A percentile compares a stretch with the other conserved stretches of the same genome.
These are phyloP conservation scores for Gerris buenoi DNA, from an alignment of 1,140 invertebrate species.

Conservation along the genomic window DNA sequence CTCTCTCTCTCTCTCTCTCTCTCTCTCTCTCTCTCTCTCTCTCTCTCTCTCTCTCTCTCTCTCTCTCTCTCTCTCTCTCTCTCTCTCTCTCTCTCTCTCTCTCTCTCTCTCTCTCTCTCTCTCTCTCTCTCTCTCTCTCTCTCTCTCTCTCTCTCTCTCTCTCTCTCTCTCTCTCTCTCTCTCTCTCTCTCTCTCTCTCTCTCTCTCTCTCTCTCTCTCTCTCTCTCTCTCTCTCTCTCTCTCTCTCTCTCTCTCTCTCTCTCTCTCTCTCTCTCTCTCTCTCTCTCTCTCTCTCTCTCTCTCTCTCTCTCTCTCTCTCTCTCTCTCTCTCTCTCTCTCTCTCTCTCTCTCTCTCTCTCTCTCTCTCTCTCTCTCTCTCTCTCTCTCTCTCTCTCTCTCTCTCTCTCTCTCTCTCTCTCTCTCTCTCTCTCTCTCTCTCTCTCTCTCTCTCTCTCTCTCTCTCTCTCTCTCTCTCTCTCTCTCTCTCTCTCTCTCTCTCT, in stretches of 20 bases:
- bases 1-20: constrained; percentile 12
- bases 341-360: constrained; percentile 14
- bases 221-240: constrained; percentile 12
- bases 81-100: constrained; percentile 13
- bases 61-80: constrained; percentile 13
- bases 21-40: constrained; percentile 11
- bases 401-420: constrained; percentile 15
- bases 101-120: constrained; percentile 15
- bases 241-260: constrained; percentile 13
- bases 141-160: constrained; percentile 16
- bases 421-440: background rate
- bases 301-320: constrained; percentile 12
- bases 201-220: constrained; percentile 14
- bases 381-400: constrained; percentile 15
- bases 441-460: background rate
- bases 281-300: constrained; percentile 14
- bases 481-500: constrained; percentile 12
- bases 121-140: constrained; percentile 15
- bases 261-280: constrained; percentile 13
- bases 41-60: constrained; percentile 12
- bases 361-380: constrained; percentile 15
- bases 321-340: constrained; percentile 14
- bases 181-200: constrained; percentile 15
- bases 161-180: constrained; percentile 15
- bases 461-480: constrained; percentile 14